phyloP scores from a whole-genome alignment of 2,113 vertebrate genomes.

The Edolisoma coerulescens region DNA sequence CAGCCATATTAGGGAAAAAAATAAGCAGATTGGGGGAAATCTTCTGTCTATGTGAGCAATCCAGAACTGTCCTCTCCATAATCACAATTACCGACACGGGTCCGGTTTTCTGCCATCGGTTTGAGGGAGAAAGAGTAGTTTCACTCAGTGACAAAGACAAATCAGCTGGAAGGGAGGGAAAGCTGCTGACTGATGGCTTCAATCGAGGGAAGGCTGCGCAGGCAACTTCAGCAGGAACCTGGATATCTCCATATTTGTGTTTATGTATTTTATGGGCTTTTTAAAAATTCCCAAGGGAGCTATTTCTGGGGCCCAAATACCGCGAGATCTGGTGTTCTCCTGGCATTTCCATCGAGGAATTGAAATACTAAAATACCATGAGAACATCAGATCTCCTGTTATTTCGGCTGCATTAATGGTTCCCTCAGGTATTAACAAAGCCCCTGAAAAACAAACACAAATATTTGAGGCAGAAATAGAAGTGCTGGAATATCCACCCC shows the following conservation, averaged over 20 bases:
- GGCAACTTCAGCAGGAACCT: conserved; percentile 29
- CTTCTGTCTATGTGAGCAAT: not conserved
- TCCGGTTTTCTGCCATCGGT: not conserved
- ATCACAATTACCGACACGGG: not conserved
- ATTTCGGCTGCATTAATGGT: conserved; percentile 48
- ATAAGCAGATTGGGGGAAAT: not conserved
- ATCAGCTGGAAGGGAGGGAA: conserved; percentile 26
- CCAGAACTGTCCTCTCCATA: not conserved
- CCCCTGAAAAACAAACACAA: conserved; percentile 60
- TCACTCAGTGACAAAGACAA: conserved; percentile 24
- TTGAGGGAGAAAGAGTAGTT: not conserved
- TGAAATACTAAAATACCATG: conserved; percentile 41
- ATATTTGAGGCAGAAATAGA: conserved; percentile 39
- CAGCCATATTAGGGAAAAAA: not conserved
- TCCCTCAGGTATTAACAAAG: conserved; percentile 64
- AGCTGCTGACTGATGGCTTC: conserved; percentile 31
- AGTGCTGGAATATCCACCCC: not conserved
- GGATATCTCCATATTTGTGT: conserved; percentile 55
- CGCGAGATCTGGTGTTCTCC: conserved; percentile 53
- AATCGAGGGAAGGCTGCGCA: not conserved
- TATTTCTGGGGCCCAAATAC: conserved; percentile 23
- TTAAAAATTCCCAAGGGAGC: conserved; percentile 42
- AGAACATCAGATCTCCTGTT: conserved; percentile 61
- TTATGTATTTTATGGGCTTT: conserved; percentile 58
- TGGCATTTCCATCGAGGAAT: conserved; percentile 24